Evolutionary conservation across 2,888 invertebrate genomes (phyloP).

Genomic region (Phyto melanocephala): DNA sequence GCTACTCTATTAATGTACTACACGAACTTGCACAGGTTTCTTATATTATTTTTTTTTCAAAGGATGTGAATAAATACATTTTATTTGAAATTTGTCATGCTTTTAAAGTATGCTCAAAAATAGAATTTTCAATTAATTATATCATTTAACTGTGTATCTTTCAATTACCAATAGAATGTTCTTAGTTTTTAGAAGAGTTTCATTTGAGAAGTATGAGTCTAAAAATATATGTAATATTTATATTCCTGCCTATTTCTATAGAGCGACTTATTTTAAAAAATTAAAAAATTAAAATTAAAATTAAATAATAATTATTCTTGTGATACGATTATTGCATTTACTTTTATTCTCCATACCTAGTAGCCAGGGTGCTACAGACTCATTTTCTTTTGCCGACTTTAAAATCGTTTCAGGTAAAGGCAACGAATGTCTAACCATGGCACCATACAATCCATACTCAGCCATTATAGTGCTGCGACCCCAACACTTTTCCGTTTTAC

Average conservation of each 20-base stretch:
- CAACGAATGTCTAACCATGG: constrained; percentile 99
- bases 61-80: constrained; percentile 38
- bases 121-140: constrained; percentile 34
- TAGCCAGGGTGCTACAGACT: constrained; percentile 99
- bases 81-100: constrained; percentile 60
- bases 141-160: background rate
- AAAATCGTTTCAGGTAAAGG: constrained; percentile 99
- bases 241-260: too few species aligned
- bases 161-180: background rate
- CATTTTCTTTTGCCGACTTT: constrained; percentile 97
- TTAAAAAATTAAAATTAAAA: too few species aligned
- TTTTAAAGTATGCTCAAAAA: constrained; percentile 74
- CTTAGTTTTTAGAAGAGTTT: background rate
- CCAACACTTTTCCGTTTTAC: constrained; percentile 99
- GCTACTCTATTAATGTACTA: background rate
- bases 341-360: constrained; percentile 87
- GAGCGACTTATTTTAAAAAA: too few species aligned
- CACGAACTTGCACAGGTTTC: background rate
- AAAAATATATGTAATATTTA: too few species aligned
- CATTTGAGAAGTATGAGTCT: background rate
- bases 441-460: constrained; percentile 99
- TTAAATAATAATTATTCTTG: background rate
- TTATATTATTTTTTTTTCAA: background rate
- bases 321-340: constrained; percentile 76
- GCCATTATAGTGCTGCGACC: constrained; percentile 99